A percentile compares a stretch with the other conserved stretches of the same genome.
These are phyloP conservation scores for Pseudolaguvia tuberculata DNA, from an alignment of 2,113 vertebrate species.

Conservation along the genomic window DNA sequence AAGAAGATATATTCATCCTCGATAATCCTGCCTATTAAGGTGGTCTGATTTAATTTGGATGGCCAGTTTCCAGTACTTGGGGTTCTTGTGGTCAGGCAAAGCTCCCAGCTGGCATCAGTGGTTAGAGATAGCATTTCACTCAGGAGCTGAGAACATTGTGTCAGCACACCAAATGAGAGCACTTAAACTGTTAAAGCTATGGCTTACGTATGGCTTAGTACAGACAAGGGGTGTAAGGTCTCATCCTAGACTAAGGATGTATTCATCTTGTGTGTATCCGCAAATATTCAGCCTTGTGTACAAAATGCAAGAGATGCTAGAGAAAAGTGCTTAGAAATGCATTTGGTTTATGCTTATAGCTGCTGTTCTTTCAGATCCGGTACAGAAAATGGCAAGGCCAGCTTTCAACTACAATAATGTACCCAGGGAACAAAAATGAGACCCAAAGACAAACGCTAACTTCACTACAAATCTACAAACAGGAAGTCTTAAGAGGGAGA, in stretches of 20 bases:
- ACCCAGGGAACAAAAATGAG: neutral
- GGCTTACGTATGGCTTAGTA: neutral
- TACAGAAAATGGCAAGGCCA: neutral
- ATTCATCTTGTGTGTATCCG: neutral
- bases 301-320: neutral
- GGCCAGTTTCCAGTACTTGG: slow-evolving; percentile 14
- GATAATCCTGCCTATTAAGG: neutral
- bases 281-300: neutral
- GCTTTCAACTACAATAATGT: neutral
- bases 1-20: neutral
- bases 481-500: neutral
- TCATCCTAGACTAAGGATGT: neutral
- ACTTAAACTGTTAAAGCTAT: neutral
- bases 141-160: neutral
- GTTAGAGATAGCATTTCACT: slow-evolving; percentile 23
- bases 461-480: neutral
- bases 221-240: neutral
- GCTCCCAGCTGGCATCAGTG: slow-evolving; percentile 15
- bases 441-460: neutral
- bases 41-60: neutral
- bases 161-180: neutral
- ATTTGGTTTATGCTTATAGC: neutral
- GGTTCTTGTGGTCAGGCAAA: slow-evolving; percentile 24
- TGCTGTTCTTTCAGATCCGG: neutral
- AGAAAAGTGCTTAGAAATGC: neutral